These are phyloP conservation scores for Macrotrachela quadricornifera DNA, from an alignment of 1,140 invertebrate genomes.

Conservation along the genomic window DNA sequence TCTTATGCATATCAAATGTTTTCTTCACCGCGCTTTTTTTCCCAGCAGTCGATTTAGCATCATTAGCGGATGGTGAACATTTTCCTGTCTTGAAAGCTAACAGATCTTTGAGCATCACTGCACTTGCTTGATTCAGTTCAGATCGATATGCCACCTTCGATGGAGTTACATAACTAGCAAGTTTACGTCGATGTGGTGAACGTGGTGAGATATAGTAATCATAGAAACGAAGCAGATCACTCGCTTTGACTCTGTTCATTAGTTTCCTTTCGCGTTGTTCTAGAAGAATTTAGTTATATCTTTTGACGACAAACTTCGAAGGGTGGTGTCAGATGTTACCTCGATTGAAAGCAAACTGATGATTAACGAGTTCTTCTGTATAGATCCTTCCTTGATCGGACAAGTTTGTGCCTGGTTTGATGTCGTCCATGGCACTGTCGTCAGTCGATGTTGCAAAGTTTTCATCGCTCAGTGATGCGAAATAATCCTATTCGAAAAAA, in stretches of 20 bases:
- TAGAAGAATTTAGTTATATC: constrained; percentile 8
- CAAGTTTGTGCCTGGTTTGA: constrained; percentile 76
- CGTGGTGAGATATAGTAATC: constrained; percentile 30
- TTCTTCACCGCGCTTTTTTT: too few species aligned
- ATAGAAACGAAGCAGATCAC: constrained; percentile 59
- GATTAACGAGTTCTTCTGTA: constrained; percentile 61
- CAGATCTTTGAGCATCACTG: too few species aligned
- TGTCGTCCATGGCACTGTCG: constrained; percentile 48
- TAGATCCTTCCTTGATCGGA: constrained; percentile 42
- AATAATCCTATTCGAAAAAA: too few species aligned
- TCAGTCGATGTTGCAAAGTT: constrained; percentile 62
- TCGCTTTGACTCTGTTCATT: constrained; percentile 51
- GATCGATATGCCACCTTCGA: too few species aligned
- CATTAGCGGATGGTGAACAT: too few species aligned
- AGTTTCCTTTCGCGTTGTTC: constrained; percentile 58
- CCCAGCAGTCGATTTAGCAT: too few species aligned
- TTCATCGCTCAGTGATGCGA: constrained; percentile 51
- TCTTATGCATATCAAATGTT: too few species aligned
- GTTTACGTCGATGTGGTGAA: constrained; percentile 10
- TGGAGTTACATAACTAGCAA: constrained; percentile 51
- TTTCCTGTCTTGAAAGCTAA: too few species aligned
- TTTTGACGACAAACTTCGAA: not conserved
- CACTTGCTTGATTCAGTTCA: too few species aligned
- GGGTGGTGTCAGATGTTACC: constrained; percentile 15
- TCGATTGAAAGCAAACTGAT: constrained; percentile 78